Evolutionary conservation across 2,888 invertebrate species (phyloP).

Genomic region (Pachymerium ferrugineum): DNA sequence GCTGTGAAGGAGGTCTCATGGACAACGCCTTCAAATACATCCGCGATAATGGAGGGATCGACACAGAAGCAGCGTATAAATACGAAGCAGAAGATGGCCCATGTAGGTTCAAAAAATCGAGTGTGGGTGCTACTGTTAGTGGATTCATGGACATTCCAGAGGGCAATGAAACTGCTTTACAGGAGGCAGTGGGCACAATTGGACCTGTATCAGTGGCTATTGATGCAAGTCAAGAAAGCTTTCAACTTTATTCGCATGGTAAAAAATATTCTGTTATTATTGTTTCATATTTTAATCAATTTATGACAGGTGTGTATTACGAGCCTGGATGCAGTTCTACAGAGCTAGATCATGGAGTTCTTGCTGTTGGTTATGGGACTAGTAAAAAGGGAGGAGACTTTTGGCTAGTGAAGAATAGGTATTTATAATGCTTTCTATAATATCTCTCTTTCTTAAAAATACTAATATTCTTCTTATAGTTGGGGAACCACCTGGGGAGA

Average conservation of each 20-base stretch:
- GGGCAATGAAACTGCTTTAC: slow-evolving; percentile 67
- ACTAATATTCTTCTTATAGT: not conserved
- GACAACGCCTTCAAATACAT: slow-evolving; percentile 68
- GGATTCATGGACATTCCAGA: slow-evolving; percentile 72
- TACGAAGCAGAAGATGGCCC: slow-evolving; percentile 45
- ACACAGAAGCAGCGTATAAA: slow-evolving; percentile 49
- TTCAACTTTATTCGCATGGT: slow-evolving; percentile 66
- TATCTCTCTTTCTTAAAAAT: no score
- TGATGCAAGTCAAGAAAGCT: slow-evolving; percentile 75
- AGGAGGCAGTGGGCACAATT: slow-evolving; percentile 70
- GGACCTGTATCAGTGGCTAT: slow-evolving; percentile 85
- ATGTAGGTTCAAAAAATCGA: slow-evolving; percentile 53
- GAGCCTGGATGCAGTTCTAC: slow-evolving; percentile 67
- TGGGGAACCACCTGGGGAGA: slow-evolving; percentile 77
- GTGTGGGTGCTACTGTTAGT: slow-evolving; percentile 70
- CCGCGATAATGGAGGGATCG: slow-evolving; percentile 63
- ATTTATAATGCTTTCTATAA: not conserved
- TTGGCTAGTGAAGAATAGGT: slow-evolving; percentile 75
- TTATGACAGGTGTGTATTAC: slow-evolving; percentile 60
- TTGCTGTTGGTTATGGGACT: slow-evolving; percentile 76
- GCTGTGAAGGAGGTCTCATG: slow-evolving; percentile 81
- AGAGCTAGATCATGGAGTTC: slow-evolving; percentile 77
- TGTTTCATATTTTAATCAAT: slow-evolving; percentile 56
- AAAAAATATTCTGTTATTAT: slow-evolving; percentile 67
- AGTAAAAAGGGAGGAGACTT: slow-evolving; percentile 57